Evolutionary conservation across 2,797 vertebrate genomes (phyloP), one percentile per base, ranked within the genome.

Genomic region (Babyrousa celebensis): DNA sequence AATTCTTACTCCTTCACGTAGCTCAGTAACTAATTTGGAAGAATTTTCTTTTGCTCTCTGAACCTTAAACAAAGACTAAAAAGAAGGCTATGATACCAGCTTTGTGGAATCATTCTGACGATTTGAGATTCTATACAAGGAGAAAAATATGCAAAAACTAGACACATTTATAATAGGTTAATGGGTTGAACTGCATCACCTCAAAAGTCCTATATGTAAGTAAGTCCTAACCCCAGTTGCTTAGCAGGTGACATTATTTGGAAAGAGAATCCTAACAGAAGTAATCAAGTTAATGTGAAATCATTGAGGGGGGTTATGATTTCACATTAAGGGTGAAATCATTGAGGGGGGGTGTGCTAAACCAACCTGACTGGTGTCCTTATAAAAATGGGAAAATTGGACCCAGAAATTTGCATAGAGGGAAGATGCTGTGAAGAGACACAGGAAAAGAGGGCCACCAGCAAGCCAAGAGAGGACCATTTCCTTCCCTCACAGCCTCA

Each of bases 271-370:
- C 70, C 83, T 77, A 67, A 85, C 9, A 71, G 54, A 86, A 10
- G 7, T 32, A 54, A 89, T 63, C 25, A 5, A 8, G 16, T 74
- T 79, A 43, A 68, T 36, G 48, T 52, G 36, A 72, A 29, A 5
- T 48, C 29, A 48, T 3, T 43, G 3, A 0, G 8, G 7, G 27
- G 15, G 1, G 12, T 36, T 36, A 36, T 36, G 36, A 36, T 4
- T 36, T 36, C 36, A 36, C 36, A 36, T 36, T 36, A 36, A 36
- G 36, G 36, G 48, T 52, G 36, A 72, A 29, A 5, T 48, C 29
- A 48, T 3, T 43, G 3, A 0, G 8, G 5, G 27, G 18, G 1
- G 12, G 48, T 4, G 5, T 17, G n/a, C 21, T 67, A 17, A 20
- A 23, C 1, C 52, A 65, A 1, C 56, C 8, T 70, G 54, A 90